Conservation (phyloP, 1,140 invertebrate genomes). For the Eumaeus atala region DNA sequence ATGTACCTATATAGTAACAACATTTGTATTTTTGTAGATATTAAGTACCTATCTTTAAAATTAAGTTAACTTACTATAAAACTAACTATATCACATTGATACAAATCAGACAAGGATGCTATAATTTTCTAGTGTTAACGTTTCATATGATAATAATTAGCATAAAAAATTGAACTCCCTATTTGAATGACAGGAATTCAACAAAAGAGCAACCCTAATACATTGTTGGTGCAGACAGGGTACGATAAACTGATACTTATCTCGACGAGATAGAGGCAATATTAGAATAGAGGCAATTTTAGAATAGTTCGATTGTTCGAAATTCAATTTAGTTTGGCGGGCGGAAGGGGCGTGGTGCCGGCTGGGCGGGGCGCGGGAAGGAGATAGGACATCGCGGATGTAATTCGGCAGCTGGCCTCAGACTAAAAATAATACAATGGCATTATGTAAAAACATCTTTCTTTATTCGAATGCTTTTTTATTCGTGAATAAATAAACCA, state of each 20-base stretch:
- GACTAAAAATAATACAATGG: conserved; percentile 17
- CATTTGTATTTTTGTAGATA: too few species aligned
- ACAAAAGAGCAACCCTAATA: conserved; percentile 25
- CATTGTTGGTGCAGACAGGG: background rate
- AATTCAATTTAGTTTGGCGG: conserved; percentile 54
- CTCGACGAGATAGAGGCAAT: conserved; percentile 21
- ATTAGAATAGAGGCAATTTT: conserved; percentile 27
- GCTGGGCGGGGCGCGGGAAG: conserved; percentile 54
- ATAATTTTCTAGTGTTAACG: too few species aligned
- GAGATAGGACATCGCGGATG: conserved; percentile 56
- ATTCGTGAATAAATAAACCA: too few species aligned
- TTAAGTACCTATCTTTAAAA: too few species aligned
- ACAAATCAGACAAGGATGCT: too few species aligned
- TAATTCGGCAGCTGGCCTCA: conserved; percentile 50
- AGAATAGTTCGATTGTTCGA: conserved; percentile 41
- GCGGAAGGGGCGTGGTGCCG: conserved; percentile 56
- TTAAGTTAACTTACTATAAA: too few species aligned
- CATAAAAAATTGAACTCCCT: background rate
- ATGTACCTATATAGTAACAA: too few species aligned
- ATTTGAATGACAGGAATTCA: conserved; percentile 17
- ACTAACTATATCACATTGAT: too few species aligned
- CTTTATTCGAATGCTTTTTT: background rate
- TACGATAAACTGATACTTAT: conserved; percentile 18
- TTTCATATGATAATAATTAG: conserved; percentile 6
- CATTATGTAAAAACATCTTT: background rate